Base-by-base conservation (phyloP, 2,888 invertebrate species). In the Drosophila rubida region DNA sequence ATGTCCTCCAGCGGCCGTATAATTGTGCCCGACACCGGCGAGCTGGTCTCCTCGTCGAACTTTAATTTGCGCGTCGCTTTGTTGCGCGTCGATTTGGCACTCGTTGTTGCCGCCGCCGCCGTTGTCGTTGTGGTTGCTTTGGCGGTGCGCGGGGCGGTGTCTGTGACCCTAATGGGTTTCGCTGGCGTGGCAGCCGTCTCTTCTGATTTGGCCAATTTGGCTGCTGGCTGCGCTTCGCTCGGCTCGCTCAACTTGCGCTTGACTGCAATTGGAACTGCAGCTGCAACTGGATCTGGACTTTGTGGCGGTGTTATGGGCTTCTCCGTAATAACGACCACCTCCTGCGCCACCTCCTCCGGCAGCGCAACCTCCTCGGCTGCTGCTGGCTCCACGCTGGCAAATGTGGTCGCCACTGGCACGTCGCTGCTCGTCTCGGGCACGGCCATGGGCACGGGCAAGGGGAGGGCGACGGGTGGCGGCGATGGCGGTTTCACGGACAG, bases 11-110 rank as follows among this genome's bases (percentile, higher is more conserved):
- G 92, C 75, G 96, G 96, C 25, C 96, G 93, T 87, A 99, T 99
- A 70, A 98, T 97, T 6, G 98, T 98, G 0, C 98, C 98, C 23
- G 98, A 98, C 0, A 98, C 98, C 0, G 98, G 98, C 1, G 97
- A 96, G 65, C 96, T 95, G 90, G 97, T 96, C 91, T 97, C 96
- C 91, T 97, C 97, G 91, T 97, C 97, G 89, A 98, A 98, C 91
- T 96, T 96, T 54, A 98, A 93, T 78, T 96, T 95, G 30, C 97
- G 93, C 0, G 95, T 95, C 4, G 93, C 94, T 89, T 94, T 94
- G 50, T 91, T 92, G 60, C 93, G 93, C 67, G 93, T 93, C 7
- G 88, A 80, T 64, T 87, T 89, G 5, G 69, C 51, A 22, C 63
- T 46, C 7, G 79, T 54, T 4, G 88, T 75, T n/a, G 83, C 65